These are phyloP conservation scores for Zygothrica quintamaculata DNA, from an alignment of 2,888 invertebrate genomes.

Conservation along the genomic window DNA sequence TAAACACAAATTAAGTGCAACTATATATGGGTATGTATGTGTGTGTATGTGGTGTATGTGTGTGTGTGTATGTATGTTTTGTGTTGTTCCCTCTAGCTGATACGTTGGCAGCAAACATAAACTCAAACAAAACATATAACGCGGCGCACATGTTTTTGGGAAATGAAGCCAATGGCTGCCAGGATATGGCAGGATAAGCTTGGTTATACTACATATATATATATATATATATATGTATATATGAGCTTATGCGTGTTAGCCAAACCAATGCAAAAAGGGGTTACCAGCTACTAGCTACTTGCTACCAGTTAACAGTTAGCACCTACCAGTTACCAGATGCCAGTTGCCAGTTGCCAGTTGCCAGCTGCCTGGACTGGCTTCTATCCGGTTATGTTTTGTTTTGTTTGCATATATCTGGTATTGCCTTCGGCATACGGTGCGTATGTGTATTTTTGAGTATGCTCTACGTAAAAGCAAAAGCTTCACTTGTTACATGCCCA, in stretches of 20 bases:
- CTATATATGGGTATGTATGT: slow-evolving; percentile 16
- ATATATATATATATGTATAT: slow-evolving; percentile 4
- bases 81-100: slow-evolving; percentile 43
- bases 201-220: too few species aligned
- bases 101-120: slow-evolving; percentile 58
- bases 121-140: slow-evolving; percentile 57
- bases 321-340: background rate
- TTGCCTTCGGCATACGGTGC: slow-evolving; percentile 23
- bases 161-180: slow-evolving; percentile 50
- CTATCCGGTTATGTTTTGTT: slow-evolving; percentile 30
- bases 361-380: slow-evolving; percentile 22
- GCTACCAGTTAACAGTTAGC: slow-evolving; percentile 25
- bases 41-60: slow-evolving; percentile 20
- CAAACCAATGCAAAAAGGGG: slow-evolving; percentile 10
- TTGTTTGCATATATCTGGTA: slow-evolving; percentile 52
- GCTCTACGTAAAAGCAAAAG: slow-evolving; percentile 58
- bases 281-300: background rate
- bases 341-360: slow-evolving; percentile 8
- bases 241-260: slow-evolving; percentile 63
- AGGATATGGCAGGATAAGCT: slow-evolving; percentile 19
- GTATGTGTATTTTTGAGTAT: slow-evolving; percentile 12
- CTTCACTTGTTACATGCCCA: slow-evolving; percentile 77
- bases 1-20: slow-evolving; percentile 33
- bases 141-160: slow-evolving; percentile 50
- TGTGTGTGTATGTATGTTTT: slow-evolving; percentile 13